Percentiles rank a stretch among this genome's conserved stretches.
Conservation (phyloP, 2,888 invertebrate genomes). For the Muschampia plurimacula region DNA sequence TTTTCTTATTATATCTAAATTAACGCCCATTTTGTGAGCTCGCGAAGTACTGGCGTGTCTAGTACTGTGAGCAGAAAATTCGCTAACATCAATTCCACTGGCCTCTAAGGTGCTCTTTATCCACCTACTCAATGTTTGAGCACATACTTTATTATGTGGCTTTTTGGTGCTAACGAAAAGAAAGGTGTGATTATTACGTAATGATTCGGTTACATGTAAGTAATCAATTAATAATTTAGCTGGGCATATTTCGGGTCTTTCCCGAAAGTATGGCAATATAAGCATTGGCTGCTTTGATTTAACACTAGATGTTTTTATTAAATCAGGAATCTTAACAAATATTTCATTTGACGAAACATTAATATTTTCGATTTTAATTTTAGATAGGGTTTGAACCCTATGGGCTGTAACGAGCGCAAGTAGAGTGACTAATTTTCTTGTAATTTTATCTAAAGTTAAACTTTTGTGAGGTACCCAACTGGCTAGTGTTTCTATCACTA, state of each 20-base stretch:
- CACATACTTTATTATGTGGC: conserved; percentile 36
- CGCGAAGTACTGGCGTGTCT: conserved; percentile 44
- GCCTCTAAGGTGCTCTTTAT: conserved; percentile 39
- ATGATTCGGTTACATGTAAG: conserved; percentile 24
- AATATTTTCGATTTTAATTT: conserved; percentile 13
- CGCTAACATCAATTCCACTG: conserved; percentile 40
- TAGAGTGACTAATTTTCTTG: conserved; percentile 27
- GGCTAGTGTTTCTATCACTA: conserved; percentile 26
- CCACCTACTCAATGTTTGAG: conserved; percentile 43
- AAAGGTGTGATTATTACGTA: conserved; percentile 22
- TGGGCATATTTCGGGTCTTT: conserved; percentile 39
- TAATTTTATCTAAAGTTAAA: conserved; percentile 25
- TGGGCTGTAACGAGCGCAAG: conserved; percentile 32
- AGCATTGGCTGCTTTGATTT: conserved; percentile 29
- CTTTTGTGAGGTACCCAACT: conserved; percentile 24
- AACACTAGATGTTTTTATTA: conserved; percentile 38
- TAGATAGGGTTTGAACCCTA: conserved; percentile 13
- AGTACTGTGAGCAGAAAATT: conserved; percentile 42
- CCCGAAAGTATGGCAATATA: conserved; percentile 16
- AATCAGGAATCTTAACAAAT: conserved; percentile 26
- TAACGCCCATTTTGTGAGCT: conserved; percentile 35
- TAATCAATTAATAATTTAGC: conserved; percentile 27
- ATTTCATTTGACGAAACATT: not conserved
- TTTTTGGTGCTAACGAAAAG: conserved; percentile 41
- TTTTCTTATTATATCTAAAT: conserved; percentile 36